Evolutionary conservation across 2,888 invertebrate genomes (phyloP), one percentile per base, ranked within the genome.

Genomic region (Ochlodes sylvanus): DNA sequence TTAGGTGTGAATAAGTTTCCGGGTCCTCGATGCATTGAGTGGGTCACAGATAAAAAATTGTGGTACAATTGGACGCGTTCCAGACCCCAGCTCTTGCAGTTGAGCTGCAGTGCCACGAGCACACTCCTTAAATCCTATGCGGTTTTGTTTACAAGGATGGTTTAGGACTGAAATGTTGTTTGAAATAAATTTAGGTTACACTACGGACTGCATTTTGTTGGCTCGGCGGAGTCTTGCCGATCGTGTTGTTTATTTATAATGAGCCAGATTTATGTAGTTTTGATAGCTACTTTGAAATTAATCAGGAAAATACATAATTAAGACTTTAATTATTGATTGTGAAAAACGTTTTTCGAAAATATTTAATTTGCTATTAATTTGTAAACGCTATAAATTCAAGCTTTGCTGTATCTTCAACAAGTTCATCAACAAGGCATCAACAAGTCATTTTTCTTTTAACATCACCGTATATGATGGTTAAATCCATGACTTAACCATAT

Each of bases 91-190:
- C 42, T 60, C 65, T 60, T 58, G 9, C 27, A 47, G n/a, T 50
- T 17, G 27, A 61, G 54, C 27, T 54, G 54, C 27, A 54, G 54
- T 7, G 27, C 27, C n/a, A n/a, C 54, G 17, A 10, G 54, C 27
- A 52, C 47, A 44, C 56, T 61, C 42, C 66, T 67, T 56, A 61
- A 67, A 67, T 62, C 67, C 61, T 27, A 56, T 62, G 67, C 60
- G 67, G 67, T 67, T 67, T 55, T 67, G 67, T 67, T 67, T 67
- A 67, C 67, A 67, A 67, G 61, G 61, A 55, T 38, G 44, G 52
- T 38, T 58, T 61, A 55, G 54, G 44, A 61, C 67, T 67, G 47
- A 44, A 67, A 57, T 52, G 57, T 14, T 38, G 58, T 42, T 60
- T 34, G 42, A 44, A 56, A 67, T 67, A 67, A 67, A 67, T 56